Percentiles rank a stretch among this genome's conserved stretches.
phyloP scores from a whole-genome alignment of 2,113 vertebrate genomes.

The Takifugu bimaculatus region DNA sequence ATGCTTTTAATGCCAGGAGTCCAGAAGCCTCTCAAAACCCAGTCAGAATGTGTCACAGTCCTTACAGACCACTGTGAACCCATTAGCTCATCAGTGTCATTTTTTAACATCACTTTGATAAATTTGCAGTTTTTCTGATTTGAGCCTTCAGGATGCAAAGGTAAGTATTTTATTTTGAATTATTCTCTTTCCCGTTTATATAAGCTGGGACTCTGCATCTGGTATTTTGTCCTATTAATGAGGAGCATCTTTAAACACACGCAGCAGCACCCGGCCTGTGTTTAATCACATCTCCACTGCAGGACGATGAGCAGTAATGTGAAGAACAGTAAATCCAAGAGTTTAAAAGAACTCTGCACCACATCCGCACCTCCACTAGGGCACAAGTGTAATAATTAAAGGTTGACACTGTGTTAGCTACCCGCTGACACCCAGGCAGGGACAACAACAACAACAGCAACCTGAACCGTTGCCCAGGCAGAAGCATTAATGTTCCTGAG shows the following conservation, averaged over 20 bases:
- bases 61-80: neutral
- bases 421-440: neutral
- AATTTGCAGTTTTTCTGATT: slow-evolving; percentile 32
- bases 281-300: slow-evolving; percentile 31
- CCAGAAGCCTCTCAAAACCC: too few species aligned
- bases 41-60: neutral
- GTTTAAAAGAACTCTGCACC: slow-evolving; percentile 15
- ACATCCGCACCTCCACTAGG: neutral
- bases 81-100: neutral
- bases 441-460: slow-evolving; percentile 6
- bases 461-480: neutral
- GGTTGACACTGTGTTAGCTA: neutral
- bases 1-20: too few species aligned
- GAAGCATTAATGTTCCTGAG: neutral
- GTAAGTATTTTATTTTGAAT: slow-evolving; percentile 55
- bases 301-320: slow-evolving; percentile 24
- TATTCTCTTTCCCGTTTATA: slow-evolving; percentile 2
- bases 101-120: slow-evolving; percentile 17
- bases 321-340: slow-evolving; percentile 2
- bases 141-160: slow-evolving; percentile 32
- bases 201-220: slow-evolving; percentile 18
- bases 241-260: neutral
- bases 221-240: neutral
- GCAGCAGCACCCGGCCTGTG: neutral
- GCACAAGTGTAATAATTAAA: neutral